These are phyloP conservation scores for Oryzias melastigma DNA, from an alignment of 2,113 vertebrate genomes.

Conservation along the genomic window DNA sequence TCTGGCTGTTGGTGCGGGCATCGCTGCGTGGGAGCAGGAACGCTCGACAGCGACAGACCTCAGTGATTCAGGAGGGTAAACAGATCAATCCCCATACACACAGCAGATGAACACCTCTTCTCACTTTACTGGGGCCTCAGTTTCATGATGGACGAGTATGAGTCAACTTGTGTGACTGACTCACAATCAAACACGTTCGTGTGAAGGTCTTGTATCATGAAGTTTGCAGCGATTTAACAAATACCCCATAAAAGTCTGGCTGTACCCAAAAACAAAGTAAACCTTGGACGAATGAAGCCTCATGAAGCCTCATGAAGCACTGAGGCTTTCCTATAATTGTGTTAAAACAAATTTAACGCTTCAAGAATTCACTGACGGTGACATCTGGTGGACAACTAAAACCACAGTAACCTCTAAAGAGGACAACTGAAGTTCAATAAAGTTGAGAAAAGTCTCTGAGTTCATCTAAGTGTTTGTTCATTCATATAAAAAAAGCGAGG, in stretches of 20 bases:
- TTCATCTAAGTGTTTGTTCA: too few relatives aligned
- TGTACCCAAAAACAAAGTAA: background rate
- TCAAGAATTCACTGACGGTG: too few relatives aligned
- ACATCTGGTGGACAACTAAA: too few relatives aligned
- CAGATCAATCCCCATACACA: conserved; percentile 66
- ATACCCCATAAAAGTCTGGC: conserved; percentile 2
- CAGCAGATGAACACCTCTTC: conserved; percentile 46
- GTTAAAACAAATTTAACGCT: too few relatives aligned
- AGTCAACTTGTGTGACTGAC: conserved; percentile 26
- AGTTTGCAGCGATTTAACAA: background rate
- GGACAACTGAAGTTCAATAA: too few relatives aligned
- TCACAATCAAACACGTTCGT: conserved; percentile 17
- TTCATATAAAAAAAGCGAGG: too few relatives aligned
- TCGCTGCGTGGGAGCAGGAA: conserved; percentile 30
- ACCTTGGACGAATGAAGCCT: too few relatives aligned
- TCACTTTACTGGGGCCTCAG: conserved; percentile 29
- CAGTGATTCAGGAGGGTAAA: conserved; percentile 57
- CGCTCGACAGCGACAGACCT: conserved; percentile 43
- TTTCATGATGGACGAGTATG: conserved; percentile 41
- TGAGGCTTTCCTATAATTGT: too few relatives aligned
- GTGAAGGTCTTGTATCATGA: background rate
- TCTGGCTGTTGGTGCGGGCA: conserved; percentile 31
- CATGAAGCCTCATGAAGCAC: too few relatives aligned
- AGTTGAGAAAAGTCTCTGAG: too few relatives aligned
- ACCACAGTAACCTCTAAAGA: too few relatives aligned